A percentile compares a stretch with the other conserved stretches of the same genome.
phyloP scores from a whole-genome alignment of 2,113 vertebrate species.

The Halichoerus grypus region DNA sequence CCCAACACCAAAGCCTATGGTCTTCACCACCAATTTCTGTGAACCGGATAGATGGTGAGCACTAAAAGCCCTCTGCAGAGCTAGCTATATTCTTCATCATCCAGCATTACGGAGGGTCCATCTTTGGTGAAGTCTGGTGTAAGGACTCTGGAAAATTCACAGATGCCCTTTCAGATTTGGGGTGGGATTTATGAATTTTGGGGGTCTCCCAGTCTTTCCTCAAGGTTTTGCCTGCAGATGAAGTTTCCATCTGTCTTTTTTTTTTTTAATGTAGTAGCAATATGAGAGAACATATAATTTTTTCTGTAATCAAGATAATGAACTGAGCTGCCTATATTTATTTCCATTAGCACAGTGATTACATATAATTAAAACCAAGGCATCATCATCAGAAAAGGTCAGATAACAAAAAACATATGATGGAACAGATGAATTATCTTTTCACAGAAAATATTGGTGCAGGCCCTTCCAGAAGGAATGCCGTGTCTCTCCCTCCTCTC shows the following conservation, averaged over 20 bases:
- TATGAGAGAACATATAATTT: slow-evolving; percentile 55
- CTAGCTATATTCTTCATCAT: background rate
- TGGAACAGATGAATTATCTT: slow-evolving; percentile 47
- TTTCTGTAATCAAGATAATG: slow-evolving; percentile 76
- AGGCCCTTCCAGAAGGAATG: background rate
- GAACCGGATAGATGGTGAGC: background rate
- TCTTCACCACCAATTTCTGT: background rate
- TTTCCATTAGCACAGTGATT: slow-evolving; percentile 73
- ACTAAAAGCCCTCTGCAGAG: background rate
- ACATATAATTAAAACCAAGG: slow-evolving; percentile 69
- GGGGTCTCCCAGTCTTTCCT: background rate
- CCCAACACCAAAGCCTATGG: background rate
- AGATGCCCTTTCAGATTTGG: background rate
- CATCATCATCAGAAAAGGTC: slow-evolving; percentile 72
- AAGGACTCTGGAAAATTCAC: background rate
- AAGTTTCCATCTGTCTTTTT: background rate
- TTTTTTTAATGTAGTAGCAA: slow-evolving; percentile 11
- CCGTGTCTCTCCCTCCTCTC: accelerated
- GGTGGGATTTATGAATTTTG: background rate
- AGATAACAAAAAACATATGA: slow-evolving; percentile 39
- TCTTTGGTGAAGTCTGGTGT: background rate
- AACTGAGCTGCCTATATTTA: slow-evolving; percentile 71
- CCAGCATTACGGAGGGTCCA: background rate
- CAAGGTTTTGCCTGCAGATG: slow-evolving; percentile 22
- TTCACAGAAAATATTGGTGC: background rate